Evolutionary conservation across 2,113 vertebrate species (phyloP).

Genomic region (Labeo rohita): DNA sequence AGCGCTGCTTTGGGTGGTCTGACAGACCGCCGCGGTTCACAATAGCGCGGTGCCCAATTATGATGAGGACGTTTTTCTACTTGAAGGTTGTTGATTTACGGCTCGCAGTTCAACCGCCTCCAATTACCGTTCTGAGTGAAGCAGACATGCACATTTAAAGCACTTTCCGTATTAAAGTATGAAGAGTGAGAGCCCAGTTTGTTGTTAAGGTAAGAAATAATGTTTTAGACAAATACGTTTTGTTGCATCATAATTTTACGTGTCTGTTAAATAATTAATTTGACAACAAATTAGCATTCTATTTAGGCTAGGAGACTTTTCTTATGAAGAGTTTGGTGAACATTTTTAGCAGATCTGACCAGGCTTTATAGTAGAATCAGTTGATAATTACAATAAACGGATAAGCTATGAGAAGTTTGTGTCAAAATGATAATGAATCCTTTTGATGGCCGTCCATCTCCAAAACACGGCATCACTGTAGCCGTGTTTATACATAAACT

Average conservation of each 20-base stretch:
- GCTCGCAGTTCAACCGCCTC: constrained; percentile 80
- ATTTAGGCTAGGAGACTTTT: not conserved
- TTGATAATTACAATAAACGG: not conserved
- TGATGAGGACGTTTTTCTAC: constrained; percentile 70
- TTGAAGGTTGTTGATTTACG: constrained; percentile 80
- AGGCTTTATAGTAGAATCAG: not conserved
- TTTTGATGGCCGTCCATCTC: not conserved
- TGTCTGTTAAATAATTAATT: not conserved
- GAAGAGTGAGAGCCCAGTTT: not conserved
- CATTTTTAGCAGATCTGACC: not conserved
- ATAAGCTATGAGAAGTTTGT: not conserved
- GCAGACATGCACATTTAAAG: not conserved
- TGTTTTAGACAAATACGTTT: not conserved
- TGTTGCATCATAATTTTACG: not conserved
- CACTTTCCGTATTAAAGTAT: not conserved
- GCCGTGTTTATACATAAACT: not conserved
- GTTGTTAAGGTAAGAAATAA: constrained; percentile 23
- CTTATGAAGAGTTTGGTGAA: not conserved
- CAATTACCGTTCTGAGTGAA: constrained; percentile 69
- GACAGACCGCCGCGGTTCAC: constrained; percentile 55
- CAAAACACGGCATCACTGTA: not conserved
- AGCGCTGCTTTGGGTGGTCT: constrained; percentile 78
- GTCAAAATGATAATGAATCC: not conserved
- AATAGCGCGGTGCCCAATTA: constrained; percentile 55
- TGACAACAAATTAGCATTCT: not conserved